Evolutionary conservation across 2,113 vertebrate genomes (phyloP).

Genomic region (Sardina pilchardus): DNA sequence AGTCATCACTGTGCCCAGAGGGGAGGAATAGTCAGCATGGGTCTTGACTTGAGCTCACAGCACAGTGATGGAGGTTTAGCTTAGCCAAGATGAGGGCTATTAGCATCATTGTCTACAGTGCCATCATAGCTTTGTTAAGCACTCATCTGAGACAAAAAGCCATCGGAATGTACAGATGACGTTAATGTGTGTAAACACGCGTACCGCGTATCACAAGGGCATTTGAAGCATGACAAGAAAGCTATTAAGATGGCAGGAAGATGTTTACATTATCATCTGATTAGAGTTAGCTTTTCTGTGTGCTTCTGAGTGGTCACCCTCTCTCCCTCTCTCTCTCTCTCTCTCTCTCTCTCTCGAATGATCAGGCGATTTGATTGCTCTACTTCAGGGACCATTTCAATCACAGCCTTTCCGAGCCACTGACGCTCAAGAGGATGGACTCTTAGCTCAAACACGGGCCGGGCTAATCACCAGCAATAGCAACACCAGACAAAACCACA

Average conservation of each 20-base stretch:
- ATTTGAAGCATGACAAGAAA: neutral
- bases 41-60: neutral
- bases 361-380: neutral
- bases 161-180: neutral
- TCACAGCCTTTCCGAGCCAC: slow-evolving; percentile 15
- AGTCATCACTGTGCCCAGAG: neutral
- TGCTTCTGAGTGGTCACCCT: neutral
- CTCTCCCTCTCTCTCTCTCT: neutral
- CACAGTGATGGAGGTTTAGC: neutral
- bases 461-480: neutral
- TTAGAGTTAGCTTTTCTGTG: neutral
- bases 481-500: neutral
- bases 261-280: neutral
- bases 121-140: neutral
- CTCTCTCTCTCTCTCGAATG: neutral
- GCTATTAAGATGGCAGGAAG: neutral
- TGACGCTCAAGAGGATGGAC: slow-evolving; percentile 1
- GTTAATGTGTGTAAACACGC: slow-evolving; percentile 8
- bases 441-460: neutral
- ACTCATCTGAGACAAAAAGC: neutral
- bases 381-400: slow-evolving; percentile 11
- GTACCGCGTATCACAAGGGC: neutral
- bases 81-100: neutral
- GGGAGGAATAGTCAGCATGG: neutral
- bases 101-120: neutral